Evolutionary conservation across 2,113 vertebrate species (phyloP).

Genomic region (Octodon degus): DNA sequence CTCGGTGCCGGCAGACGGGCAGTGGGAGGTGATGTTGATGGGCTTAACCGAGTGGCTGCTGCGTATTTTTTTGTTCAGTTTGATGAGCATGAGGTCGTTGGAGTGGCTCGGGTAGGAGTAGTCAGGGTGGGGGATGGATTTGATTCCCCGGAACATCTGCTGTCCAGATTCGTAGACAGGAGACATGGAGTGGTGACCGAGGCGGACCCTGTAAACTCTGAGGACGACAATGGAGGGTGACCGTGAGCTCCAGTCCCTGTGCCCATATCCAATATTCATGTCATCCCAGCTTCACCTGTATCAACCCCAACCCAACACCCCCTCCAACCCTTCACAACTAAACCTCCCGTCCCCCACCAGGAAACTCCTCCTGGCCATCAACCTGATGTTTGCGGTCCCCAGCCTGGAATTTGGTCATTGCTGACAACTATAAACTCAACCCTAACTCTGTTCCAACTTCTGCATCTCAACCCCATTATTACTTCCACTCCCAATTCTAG

Average conservation of each 20-base stretch:
- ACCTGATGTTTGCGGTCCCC: background rate
- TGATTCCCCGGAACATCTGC: constrained; percentile 45
- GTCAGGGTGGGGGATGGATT: constrained; percentile 72
- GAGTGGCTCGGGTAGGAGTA: constrained; percentile 65
- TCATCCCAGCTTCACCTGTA: too few species aligned
- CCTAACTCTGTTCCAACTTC: background rate
- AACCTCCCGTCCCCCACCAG: accelerated
- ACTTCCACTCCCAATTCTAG: background rate
- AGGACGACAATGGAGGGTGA: background rate
- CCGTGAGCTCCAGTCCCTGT: accelerated
- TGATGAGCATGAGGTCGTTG: constrained; percentile 79
- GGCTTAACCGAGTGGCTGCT: background rate
- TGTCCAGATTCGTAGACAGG: background rate
- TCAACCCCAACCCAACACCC: accelerated
- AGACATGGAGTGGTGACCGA: constrained; percentile 60
- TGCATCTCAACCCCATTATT: background rate
- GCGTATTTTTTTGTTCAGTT: background rate
- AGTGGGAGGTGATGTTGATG: constrained; percentile 17
- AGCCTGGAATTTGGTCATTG: background rate
- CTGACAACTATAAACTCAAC: background rate
- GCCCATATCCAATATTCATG: accelerated
- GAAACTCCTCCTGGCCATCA: background rate
- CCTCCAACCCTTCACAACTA: accelerated
- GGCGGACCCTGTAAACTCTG: constrained; percentile 61
- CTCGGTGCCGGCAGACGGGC: background rate